Evolutionary conservation across 1,140 invertebrate species (phyloP), one percentile per base, ranked within the genome.

Genomic region (Goniozus legneri): DNA sequence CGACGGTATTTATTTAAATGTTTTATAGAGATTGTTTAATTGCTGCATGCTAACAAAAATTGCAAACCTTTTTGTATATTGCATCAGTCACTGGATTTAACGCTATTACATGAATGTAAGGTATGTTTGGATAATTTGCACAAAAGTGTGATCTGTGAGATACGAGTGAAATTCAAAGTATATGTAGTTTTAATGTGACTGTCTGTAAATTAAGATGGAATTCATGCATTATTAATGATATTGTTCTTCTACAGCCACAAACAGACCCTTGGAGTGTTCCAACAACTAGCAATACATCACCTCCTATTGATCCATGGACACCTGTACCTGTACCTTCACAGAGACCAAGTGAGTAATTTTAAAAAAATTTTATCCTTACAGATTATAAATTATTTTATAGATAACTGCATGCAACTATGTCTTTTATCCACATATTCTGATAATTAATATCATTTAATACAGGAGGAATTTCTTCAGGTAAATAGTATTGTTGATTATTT

Each of bases 231-330:
- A 27, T 6, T 6, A 27, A 6, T 4, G 4, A 27, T 27, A 27
- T 6, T 6, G 10, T 48, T 22, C 33, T 54, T 58, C 49, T 47
- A 19, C 48, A 71, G 59, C 56, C 69, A 27, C 65, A 78, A 37
- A 74, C 69, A 19, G 82, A 84, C 70, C 80, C 82, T 4, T 83
- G 82, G 82, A 77, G 74, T 16, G 66, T 60, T 51, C 65, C 69
- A 41, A 61, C 67, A 36, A 59, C 66, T 22, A 69, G 64, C 47
- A 68, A 62, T 46, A 64, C 73, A 13, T 68, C 75, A 36, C 62
- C 72, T 24, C 61, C 73, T 15, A 54, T 72, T 14, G 82, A 84
- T 70, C 81, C 83, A 20, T 85, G 83, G 84, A 76, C 79, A 44
- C 76, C 82, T 8, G 67, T 64, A 24, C 65, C 69, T 21, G 67